Evolutionary conservation across 2,888 invertebrate species (phyloP).

Genomic region (Bellardia pandia): DNA sequence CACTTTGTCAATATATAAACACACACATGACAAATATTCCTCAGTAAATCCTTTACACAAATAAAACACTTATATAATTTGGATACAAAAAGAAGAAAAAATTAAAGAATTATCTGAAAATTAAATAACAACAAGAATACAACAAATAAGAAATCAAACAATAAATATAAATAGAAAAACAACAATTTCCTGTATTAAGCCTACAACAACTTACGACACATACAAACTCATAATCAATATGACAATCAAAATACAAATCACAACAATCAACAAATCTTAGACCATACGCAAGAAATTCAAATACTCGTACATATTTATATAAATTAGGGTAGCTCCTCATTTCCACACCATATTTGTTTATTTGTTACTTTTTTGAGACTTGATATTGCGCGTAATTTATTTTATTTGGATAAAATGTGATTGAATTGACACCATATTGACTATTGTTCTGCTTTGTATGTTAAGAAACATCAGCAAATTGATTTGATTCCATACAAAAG

Average conservation of each 20-base stretch:
- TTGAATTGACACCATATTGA: no score
- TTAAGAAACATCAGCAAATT: no score
- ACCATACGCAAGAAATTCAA: background rate
- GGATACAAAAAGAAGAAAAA: background rate
- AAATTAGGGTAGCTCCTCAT: background rate
- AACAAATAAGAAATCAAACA: conserved; percentile 49
- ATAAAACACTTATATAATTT: conserved; percentile 36
- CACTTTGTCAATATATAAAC: background rate
- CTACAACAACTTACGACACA: background rate
- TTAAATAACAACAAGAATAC: conserved; percentile 56
- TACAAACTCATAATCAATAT: conserved; percentile 4
- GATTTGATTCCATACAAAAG: no score
- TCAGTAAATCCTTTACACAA: background rate
- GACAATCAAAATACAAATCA: conserved; percentile 40
- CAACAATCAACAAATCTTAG: conserved; percentile 53
- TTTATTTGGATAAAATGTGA: no score
- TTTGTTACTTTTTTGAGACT: no score
- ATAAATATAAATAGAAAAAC: conserved; percentile 50
- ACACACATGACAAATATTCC: background rate
- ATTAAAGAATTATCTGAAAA: conserved; percentile 38
- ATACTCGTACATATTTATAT: background rate
- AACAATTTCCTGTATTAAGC: conserved; percentile 39
- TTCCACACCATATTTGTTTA: no score
- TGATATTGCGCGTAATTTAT: no score
- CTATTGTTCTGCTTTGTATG: no score